phyloP scores from a whole-genome alignment of 2,797 vertebrate species.

The Clarias pachynema region DNA sequence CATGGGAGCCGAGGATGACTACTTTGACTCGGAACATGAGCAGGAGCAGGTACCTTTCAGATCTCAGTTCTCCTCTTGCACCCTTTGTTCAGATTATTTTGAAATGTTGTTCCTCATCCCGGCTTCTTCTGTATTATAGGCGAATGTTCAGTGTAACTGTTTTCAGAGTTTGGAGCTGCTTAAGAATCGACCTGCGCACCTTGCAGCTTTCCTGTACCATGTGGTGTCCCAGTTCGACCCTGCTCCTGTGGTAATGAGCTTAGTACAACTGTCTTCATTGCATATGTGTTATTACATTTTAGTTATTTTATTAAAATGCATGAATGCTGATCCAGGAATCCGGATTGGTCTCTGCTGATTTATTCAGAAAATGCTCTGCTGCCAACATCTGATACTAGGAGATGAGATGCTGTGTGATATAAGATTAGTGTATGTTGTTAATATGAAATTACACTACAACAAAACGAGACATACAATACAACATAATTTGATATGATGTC shows the following conservation, averaged over 20 bases:
- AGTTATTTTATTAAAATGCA: neutral
- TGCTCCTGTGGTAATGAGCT: constrained; percentile 81
- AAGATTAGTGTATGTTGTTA: neutral
- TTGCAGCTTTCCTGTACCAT: constrained; percentile 92
- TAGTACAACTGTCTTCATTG: neutral
- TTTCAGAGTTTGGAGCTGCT: constrained; percentile 90
- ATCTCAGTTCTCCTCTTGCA: neutral
- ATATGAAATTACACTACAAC: neutral
- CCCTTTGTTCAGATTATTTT: neutral
- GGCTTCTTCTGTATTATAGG: constrained; percentile 66
- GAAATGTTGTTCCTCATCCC: neutral
- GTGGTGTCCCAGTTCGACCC: constrained; percentile 98
- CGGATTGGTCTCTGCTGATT: neutral
- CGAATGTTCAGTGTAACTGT: constrained; percentile 88
- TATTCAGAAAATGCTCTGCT: neutral
- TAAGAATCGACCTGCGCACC: constrained; percentile 90
- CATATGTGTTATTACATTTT: neutral
- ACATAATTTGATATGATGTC: neutral
- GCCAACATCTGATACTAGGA: neutral
- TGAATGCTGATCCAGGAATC: neutral
- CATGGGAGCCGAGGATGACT: constrained; percentile 93
- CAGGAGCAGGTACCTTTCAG: constrained; percentile 85
- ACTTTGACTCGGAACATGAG: constrained; percentile 92
- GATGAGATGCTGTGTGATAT: neutral
- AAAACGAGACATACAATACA: neutral